Base-by-base conservation (phyloP, 2,113 vertebrate species). In the Sarotherodon lohbergeri region DNA sequence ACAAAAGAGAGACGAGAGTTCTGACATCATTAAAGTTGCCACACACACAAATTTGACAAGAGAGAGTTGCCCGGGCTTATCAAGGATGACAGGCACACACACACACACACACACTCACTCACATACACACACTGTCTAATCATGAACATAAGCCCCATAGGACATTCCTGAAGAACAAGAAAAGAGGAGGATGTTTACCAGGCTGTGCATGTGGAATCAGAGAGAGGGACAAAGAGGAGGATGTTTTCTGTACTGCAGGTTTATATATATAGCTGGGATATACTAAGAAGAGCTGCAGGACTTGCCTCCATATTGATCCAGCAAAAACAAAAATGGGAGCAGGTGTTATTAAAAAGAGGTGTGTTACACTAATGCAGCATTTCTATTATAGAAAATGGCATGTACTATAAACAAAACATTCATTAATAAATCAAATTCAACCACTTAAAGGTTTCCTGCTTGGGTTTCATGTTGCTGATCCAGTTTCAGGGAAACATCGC, bases 111-210 rank as follows among this genome's bases (percentile, higher is more conserved):
- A 43, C 78, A 73, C n/a, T 14, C 27, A n/a, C 24, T 0, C 29
- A 57, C 19, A 3, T 56, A n/a, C 59, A 24, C 57, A 22, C 29
- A 22, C 22, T 0, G 3, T 36, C 68, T 79, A 22, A 88, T 83
- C 56, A 32, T 52, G 32, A 86, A 76, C 79, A 43, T 57, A 24
- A 76, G 55, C 50, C 10, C 59, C 71, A 84, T 7, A 5, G 82
- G 68, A 89, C 92, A 91, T 92, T 95, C 93, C 90, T 90, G 85
- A 81, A 29, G 52, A 84, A 27, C 73, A 19, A 32, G 79, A 78
- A 71, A 76, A 79, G 56, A 81, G 93, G 91, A 95, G 91, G 91
- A 91, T 94, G 86, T 91, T 93, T 89, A 89, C 52, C 83, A 71
- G 50, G 48, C 54, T 2, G 5, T 48, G 52, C 54, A 92, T 76